Evolutionary conservation across 2,113 vertebrate genomes (phyloP).

Genomic region (Otis tarda): DNA sequence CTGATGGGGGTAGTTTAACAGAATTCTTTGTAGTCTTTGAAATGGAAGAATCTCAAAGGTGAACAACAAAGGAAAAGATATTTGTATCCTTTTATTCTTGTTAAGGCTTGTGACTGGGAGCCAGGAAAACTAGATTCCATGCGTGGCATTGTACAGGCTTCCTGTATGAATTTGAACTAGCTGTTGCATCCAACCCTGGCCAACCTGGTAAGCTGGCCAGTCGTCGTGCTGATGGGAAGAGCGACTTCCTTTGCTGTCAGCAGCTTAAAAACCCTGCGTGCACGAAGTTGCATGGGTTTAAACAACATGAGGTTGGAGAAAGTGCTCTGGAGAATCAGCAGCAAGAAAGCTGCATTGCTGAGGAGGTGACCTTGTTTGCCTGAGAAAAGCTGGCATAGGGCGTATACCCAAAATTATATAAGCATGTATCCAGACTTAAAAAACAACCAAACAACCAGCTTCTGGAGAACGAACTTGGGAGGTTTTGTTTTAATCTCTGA

Average conservation of each 20-base stretch:
- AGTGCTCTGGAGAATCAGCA: neutral
- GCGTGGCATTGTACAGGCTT: neutral
- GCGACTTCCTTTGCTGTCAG: neutral
- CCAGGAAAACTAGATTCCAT: constrained; percentile 33
- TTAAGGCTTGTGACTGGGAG: neutral
- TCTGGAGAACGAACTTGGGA: neutral
- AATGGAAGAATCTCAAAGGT: neutral
- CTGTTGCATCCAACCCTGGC: neutral
- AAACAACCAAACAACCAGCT: neutral
- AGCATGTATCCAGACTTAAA: neutral
- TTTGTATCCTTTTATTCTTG: constrained; percentile 1
- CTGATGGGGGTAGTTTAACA: neutral
- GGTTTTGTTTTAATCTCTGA: neutral
- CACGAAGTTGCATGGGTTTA: neutral
- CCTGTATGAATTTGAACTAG: neutral
- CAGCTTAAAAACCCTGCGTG: neutral
- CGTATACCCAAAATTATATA: neutral
- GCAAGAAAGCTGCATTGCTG: neutral
- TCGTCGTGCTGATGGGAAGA: neutral
- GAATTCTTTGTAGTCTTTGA: neutral
- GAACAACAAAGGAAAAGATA: neutral
- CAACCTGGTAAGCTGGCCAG: neutral
- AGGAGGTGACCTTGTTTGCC: neutral
- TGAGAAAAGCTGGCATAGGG: neutral
- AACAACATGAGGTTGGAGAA: neutral